Conservation (phyloP, 2,113 vertebrate species). For the Noturus placidus region DNA sequence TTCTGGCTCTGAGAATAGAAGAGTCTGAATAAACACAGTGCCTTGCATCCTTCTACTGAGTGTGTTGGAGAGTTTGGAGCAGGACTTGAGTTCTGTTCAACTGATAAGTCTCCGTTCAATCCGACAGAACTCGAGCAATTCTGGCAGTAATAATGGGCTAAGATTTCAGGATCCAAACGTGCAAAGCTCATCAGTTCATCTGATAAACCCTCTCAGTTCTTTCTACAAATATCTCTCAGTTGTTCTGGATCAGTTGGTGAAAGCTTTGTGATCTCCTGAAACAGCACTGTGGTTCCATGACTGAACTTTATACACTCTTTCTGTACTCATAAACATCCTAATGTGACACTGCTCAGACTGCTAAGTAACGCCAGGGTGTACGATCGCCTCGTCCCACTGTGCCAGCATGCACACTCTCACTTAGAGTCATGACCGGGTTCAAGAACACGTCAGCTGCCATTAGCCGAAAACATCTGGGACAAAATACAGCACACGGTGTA, state of each 20-base stretch:
- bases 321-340: neutral
- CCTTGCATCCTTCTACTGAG: neutral
- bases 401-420: neutral
- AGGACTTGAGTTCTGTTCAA: neutral
- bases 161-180: neutral
- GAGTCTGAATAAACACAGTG: neutral
- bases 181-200: neutral
- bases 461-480: constrained; percentile 2
- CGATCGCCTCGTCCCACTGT: neutral
- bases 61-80: neutral
- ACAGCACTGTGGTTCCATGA: neutral
- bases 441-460: constrained; percentile 1
- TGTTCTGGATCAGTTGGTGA: neutral
- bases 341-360: no score
- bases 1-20: neutral
- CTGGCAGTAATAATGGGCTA: neutral
- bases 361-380: neutral
- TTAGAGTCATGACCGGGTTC: neutral
- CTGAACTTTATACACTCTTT: neutral
- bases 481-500: constrained; percentile 5
- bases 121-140: neutral
- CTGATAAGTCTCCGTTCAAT: neutral
- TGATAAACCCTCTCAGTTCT: neutral
- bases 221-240: neutral
- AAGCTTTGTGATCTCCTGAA: neutral